Evolutionary conservation across 2,888 invertebrate species (phyloP), one percentile per base, ranked within the genome.

Genomic region (Caenorhabditis angaria): DNA sequence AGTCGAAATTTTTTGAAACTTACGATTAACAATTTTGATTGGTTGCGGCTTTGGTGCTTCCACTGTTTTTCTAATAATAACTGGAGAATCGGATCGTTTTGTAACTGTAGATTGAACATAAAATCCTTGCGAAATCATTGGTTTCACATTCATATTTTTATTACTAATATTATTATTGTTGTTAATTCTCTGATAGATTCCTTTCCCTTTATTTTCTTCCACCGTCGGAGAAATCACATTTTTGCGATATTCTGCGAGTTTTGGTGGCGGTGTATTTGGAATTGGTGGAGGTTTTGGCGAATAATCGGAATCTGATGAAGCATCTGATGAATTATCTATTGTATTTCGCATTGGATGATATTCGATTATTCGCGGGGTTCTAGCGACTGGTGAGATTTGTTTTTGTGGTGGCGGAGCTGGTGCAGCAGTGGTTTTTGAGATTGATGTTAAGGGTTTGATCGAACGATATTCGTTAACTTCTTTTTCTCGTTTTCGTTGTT

Each of bases 211-310:
- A 50, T 55, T 14, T 47, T 54, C 4, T 60, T 63, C 69, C 63
- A 64, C 10, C 64, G 24, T n/a, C 61, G 41, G 41, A 10, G 41
- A 41, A 10, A 2, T 14, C 5, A 41, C 41, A 12, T 14, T 41
- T 27, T n/a, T 54, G 1, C 70, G 58, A 53, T 70, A 66, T n/a
- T 65, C 70, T 1, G 70, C 29, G 10, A 70, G 54, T 47, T 66
- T 70, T 25, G 70, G 70, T 4, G 70, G 70, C 22, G 65, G 70
- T 14, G 62, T 70, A n/a, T 62, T 70, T 0, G 70, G 70, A 22
- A 70, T 66, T n/a, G 70, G 70, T 14, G 70, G 70, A 4, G 70
- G 55, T 25, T 12, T 6, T 51, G 51, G 24, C 22, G 51, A 41
- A 41, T 41, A 41, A 41, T 41, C 41, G 41, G 41, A 41, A 14